These are phyloP conservation scores for Leptodactylus fuscus DNA, from an alignment of 2,113 vertebrate genomes.

Conservation along the genomic window DNA sequence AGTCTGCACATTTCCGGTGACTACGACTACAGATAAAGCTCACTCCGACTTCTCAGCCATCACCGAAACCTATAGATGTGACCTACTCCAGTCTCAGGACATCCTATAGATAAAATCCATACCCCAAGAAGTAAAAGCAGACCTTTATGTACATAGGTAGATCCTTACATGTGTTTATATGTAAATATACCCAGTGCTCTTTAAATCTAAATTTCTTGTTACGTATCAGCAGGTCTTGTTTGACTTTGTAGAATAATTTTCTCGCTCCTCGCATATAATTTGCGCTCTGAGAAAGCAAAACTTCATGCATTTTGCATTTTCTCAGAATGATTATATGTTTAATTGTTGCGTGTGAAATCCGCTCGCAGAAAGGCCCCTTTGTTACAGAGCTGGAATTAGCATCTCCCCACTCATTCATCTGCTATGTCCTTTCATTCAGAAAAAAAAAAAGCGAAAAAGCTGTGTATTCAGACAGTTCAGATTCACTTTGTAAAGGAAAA, in stretches of 20 bases:
- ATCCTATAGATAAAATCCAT: no score
- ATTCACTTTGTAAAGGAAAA: constrained; percentile 47
- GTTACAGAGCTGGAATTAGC: constrained; percentile 60
- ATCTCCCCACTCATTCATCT: constrained; percentile 60
- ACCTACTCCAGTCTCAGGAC: no score
- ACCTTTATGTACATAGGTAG: no score
- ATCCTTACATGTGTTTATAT: neutral
- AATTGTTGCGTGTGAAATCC: constrained; percentile 61
- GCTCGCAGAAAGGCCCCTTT: constrained; percentile 57
- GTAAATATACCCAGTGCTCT: constrained; percentile 27
- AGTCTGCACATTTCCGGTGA: no score
- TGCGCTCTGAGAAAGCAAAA: constrained; percentile 57
- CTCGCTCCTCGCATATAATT: constrained; percentile 56
- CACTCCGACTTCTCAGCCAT: no score
- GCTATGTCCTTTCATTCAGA: constrained; percentile 60
- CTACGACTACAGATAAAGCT: no score
- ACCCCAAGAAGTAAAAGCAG: no score
- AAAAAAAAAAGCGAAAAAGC: constrained; percentile 54
- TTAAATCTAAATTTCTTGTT: constrained; percentile 50
- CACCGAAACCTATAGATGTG: no score
- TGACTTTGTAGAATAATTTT: constrained; percentile 59
- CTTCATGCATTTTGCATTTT: constrained; percentile 62
- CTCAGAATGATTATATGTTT: constrained; percentile 61
- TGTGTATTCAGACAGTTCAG: constrained; percentile 57
- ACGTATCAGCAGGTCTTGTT: constrained; percentile 49